Conservation (phyloP, 1,140 invertebrate species). For the Carposina sasakii region DNA sequence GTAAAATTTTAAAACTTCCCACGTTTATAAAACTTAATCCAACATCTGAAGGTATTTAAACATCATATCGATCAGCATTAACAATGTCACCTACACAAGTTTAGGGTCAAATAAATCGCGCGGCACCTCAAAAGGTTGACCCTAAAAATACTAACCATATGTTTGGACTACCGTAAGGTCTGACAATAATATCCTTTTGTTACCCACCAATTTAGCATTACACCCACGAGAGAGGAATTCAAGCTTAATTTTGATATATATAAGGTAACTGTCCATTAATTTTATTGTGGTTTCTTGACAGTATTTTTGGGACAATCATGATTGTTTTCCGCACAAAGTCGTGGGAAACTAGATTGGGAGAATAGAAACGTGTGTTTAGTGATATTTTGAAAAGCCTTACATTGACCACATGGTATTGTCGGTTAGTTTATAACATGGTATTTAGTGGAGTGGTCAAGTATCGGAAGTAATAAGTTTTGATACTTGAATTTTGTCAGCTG, state of each 20-base stretch:
- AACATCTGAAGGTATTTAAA: no score
- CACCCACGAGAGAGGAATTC: no score
- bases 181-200: slow-evolving; percentile 13
- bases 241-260: no score
- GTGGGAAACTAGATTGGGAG: slow-evolving; percentile 34
- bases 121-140: slow-evolving; percentile 36
- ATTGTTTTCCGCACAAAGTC: slow-evolving; percentile 45
- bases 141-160: slow-evolving; percentile 46
- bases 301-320: slow-evolving; percentile 46
- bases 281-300: slow-evolving; percentile 20
- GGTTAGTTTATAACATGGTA: slow-evolving; percentile 53
- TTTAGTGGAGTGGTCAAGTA: slow-evolving; percentile 30
- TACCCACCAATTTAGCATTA: not conserved
- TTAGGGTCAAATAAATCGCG: slow-evolving; percentile 36
- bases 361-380: slow-evolving; percentile 33
- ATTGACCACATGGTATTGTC: slow-evolving; percentile 54
- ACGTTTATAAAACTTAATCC: no score
- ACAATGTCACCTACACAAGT: slow-evolving; percentile 38
- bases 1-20: no score
- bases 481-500: no score
- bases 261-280: no score
- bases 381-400: slow-evolving; percentile 39
- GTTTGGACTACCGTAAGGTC: slow-evolving; percentile 41
- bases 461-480: slow-evolving; percentile 11
- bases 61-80: slow-evolving; percentile 16